Conservation (phyloP, 2,888 invertebrate species). For the Scaptomyza cyrtandrae region DNA sequence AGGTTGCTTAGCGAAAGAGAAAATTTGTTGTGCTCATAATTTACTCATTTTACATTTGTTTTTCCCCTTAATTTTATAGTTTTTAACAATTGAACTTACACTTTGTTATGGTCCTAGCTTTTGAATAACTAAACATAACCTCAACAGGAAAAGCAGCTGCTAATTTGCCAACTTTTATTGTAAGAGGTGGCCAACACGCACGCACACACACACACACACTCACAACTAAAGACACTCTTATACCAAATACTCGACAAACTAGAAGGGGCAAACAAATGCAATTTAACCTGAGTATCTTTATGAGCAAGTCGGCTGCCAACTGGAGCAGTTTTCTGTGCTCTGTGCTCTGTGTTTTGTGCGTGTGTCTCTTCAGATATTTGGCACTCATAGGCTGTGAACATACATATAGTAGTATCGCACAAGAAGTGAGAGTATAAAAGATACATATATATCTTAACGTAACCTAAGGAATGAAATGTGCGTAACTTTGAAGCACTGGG, state of each 20-base stretch:
- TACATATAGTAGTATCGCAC: conserved; percentile 13
- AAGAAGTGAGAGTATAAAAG: conserved; percentile 25
- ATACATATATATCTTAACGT: conserved; percentile 31
- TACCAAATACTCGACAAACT: not conserved
- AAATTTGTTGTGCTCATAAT: not conserved
- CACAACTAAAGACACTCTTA: not conserved
- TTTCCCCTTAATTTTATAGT: too few species aligned
- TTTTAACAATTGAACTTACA: not conserved
- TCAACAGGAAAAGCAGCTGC: conserved; percentile 25
- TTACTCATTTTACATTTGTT: too few species aligned
- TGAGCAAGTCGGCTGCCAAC: conserved; percentile 9
- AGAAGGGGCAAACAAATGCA: conserved; percentile 50
- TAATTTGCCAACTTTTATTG: conserved; percentile 34
- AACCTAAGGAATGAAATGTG: conserved; percentile 34
- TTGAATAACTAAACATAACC: not conserved
- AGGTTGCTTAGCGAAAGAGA: too few species aligned
- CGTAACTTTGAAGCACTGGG: conserved; percentile 28
- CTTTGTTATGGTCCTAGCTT: not conserved
- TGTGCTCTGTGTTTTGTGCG: not conserved
- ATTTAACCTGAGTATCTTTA: conserved; percentile 60
- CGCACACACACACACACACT: conserved; percentile 3
- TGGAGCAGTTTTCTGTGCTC: not conserved
- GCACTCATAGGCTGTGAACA: conserved; percentile 31
- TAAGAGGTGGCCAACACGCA: conserved; percentile 10
- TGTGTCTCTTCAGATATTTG: conserved; percentile 30